phyloP scores from a whole-genome alignment of 2,113 vertebrate genomes.

The Phoenicopterus ruber region DNA sequence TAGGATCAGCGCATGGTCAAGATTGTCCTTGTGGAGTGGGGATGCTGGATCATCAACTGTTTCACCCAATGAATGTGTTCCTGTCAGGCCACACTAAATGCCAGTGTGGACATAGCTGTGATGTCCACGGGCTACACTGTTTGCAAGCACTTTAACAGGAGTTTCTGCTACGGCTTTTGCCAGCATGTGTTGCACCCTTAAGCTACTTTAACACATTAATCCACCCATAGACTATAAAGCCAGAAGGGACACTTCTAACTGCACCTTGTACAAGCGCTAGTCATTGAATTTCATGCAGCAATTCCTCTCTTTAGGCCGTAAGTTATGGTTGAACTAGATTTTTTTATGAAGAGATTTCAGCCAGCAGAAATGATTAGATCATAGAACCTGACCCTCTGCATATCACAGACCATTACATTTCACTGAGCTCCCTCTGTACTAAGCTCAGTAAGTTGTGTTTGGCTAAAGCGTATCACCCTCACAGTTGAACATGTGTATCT shows the following conservation, averaged over 20 bases:
- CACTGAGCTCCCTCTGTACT: neutral
- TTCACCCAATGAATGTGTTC: neutral
- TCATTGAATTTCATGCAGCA: conserved; percentile 28
- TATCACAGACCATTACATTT: conserved; percentile 53
- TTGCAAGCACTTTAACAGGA: neutral
- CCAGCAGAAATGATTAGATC: conserved; percentile 59
- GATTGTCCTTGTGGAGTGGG: rapidly evolving
- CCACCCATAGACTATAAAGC: conserved; percentile 18
- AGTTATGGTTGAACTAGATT: conserved; percentile 30
- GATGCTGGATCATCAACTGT: neutral
- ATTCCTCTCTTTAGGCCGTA: conserved; percentile 18
- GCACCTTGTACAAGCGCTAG: neutral
- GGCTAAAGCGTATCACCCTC: conserved; percentile 40
- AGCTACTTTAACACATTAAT: conserved; percentile 29
- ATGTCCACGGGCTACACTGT: neutral
- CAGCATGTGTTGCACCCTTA: neutral
- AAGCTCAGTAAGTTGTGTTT: conserved; percentile 48
- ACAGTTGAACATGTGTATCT: conserved; percentile 45
- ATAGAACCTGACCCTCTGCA: conserved; percentile 40
- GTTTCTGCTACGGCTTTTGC: neutral
- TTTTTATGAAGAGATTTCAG: conserved; percentile 53
- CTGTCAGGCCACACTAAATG: neutral
- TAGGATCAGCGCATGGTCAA: neutral
- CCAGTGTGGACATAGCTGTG: neutral
- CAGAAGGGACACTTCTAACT: conserved; percentile 36